phyloP scores from a whole-genome alignment of 2,797 vertebrate species.

The Sebastes dallii region DNA sequence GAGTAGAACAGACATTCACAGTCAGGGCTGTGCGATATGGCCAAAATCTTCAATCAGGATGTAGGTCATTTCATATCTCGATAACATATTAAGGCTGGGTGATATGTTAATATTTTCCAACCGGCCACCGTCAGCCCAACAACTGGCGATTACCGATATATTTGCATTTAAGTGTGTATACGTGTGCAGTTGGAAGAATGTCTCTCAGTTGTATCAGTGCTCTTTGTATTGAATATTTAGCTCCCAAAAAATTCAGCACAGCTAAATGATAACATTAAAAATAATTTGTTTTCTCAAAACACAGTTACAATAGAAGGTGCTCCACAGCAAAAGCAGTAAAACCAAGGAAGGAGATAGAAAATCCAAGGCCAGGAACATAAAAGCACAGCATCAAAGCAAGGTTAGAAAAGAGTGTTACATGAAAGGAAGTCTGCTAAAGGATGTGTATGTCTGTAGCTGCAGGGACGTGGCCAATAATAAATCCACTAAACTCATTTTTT shows the following conservation, averaged over 20 bases:
- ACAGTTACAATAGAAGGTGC: not conserved
- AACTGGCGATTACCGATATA: no score
- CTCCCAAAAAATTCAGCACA: conserved; percentile 9
- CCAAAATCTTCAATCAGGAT: no score
- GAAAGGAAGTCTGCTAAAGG: conserved; percentile 17
- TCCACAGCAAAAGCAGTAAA: not conserved
- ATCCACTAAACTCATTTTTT: not conserved
- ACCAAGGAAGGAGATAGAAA: not conserved
- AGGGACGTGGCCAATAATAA: not conserved
- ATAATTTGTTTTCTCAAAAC: not conserved
- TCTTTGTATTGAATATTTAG: conserved; percentile 10
- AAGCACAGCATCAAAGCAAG: conserved; percentile 27
- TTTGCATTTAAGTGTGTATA: no score
- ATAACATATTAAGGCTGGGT: no score
- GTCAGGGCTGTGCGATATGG: no score
- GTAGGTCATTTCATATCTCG: no score
- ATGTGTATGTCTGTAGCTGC: conserved; percentile 9
- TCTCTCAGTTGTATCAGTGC: conserved; percentile 52
- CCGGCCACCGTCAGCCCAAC: no score
- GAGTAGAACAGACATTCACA: no score
- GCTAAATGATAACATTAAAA: conserved; percentile 8
- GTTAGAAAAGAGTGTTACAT: conserved; percentile 11
- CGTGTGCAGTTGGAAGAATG: conserved; percentile 21
- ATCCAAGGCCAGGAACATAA: conserved; percentile 16
- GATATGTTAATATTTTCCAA: no score